Evolutionary conservation across 2,113 vertebrate genomes (phyloP), one percentile per base, ranked within the genome.

Genomic region (Ceyx cyanopectus): DNA sequence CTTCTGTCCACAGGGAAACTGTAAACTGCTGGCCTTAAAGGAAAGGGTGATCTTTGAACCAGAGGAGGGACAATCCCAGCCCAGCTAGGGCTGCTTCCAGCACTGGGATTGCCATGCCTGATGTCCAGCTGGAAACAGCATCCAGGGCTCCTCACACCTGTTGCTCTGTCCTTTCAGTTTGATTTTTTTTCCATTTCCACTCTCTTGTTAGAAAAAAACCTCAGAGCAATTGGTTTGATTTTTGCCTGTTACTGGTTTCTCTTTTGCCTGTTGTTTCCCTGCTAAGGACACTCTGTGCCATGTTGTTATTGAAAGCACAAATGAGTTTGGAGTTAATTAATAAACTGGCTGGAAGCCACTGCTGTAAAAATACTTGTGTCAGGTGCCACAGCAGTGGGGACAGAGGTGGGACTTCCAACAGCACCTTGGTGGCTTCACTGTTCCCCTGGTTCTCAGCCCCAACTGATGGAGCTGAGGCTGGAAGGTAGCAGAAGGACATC

Each of bases 191-290:
- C 14, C 0, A 4, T 73, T 89, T 58, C 46, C 68, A 0, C 51
- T 43, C 12, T 48, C 70, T 58, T 4, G 12, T 73, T 54, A 88
- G 78, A 45, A 88, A 54, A 58, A 46, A 37, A 73, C 58, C 37
- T 46, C 34, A 12, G 23, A 74, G 26, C 2, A 1, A 4, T 54
- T 2, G 1, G 0, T 40, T 72, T 56, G 0, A 18, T 70, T 37
- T 72, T 54, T 40, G 37, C 37, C 37, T 37, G 37, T 37, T 37
- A 37, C 37, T 37, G 37, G 10, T 37, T 37, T 37, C 37, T 37
- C 37, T 37, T 37, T 37, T 37, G 37, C 53, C 12, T 4, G 20
- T 68, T 68, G 29, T 73, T 93, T 63, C 76, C 32, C 5, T 60
- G 26, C 60, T 34, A 8, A 7, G 7, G 23, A 7, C 5, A 2